phyloP scores from a whole-genome alignment of 2,888 invertebrate genomes.

The Apotomis turbidana region DNA sequence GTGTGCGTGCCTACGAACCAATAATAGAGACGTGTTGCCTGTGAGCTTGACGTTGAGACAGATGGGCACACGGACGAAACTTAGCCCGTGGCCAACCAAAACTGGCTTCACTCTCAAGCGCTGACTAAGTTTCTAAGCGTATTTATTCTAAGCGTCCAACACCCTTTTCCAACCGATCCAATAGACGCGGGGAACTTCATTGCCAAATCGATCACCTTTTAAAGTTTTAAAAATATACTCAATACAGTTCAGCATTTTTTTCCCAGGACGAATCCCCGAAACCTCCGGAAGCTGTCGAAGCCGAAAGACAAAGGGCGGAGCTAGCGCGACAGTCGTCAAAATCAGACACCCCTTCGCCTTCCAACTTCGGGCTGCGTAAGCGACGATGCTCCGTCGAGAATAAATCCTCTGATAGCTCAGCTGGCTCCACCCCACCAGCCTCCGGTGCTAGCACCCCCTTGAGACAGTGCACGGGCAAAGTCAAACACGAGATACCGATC shows the following conservation, averaged over 20 bases:
- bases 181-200: too few species aligned
- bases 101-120: too few species aligned
- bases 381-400: conserved; percentile 85
- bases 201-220: too few species aligned
- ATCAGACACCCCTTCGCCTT: conserved; percentile 61
- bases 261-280: conserved; percentile 49
- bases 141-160: too few species aligned
- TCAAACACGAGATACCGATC: conserved; percentile 75
- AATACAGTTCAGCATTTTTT: background rate
- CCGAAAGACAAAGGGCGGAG: conserved; percentile 75
- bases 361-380: conserved; percentile 84
- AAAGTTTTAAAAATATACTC: background rate
- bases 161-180: too few species aligned
- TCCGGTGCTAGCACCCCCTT: conserved; percentile 85
- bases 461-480: conserved; percentile 60
- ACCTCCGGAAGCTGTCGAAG: conserved; percentile 68
- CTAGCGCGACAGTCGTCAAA: conserved; percentile 62
- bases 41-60: too few species aligned
- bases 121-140: too few species aligned
- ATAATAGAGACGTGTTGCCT: too few species aligned
- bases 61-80: too few species aligned
- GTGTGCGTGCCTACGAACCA: too few species aligned
- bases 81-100: too few species aligned
- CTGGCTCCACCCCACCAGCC: conserved; percentile 84
- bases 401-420: conserved; percentile 84